A percentile compares a stretch with the other conserved stretches of the same genome.
Conservation (phyloP, 2,113 vertebrate genomes). For the Pogona vitticeps region DNA sequence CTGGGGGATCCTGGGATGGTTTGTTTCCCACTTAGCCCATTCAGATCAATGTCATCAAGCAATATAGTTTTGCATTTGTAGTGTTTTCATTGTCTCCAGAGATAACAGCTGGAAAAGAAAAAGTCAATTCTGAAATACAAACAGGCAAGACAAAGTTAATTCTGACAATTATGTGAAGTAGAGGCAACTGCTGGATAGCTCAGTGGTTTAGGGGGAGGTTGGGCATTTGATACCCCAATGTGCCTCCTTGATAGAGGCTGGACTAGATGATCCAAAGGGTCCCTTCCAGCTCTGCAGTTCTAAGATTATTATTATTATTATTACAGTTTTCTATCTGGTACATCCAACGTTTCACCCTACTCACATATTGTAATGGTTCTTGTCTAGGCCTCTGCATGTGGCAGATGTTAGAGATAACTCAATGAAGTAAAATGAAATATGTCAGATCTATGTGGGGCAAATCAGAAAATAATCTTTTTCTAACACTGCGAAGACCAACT, state of each 20-base stretch:
- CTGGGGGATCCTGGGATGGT: not conserved
- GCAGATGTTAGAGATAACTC: no score
- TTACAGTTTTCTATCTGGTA: not conserved
- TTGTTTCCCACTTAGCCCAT: slow-evolving; percentile 37
- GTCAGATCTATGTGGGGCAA: not conserved
- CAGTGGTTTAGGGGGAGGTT: no score
- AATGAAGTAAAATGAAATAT: not conserved
- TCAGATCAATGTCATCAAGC: slow-evolving; percentile 29
- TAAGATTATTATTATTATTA: no score
- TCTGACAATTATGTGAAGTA: not conserved
- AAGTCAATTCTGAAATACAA: not conserved
- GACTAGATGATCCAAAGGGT: not conserved
- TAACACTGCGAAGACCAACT: no score
- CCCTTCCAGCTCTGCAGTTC: not conserved
- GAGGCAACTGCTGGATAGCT: no score
- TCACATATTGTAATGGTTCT: no score
- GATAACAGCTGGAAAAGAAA: slow-evolving; percentile 12
- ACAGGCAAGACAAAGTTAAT: not conserved
- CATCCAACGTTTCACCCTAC: no score
- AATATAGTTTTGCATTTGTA: slow-evolving; percentile 22
- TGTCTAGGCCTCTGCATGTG: no score
- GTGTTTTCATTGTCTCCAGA: not conserved
- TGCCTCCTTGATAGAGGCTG: not conserved
- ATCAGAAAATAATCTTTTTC: not conserved
- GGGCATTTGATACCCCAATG: no score